Evolutionary conservation across 2,113 vertebrate genomes (phyloP), one percentile per base, ranked within the genome.

Genomic region (Kryptolebias marmoratus): DNA sequence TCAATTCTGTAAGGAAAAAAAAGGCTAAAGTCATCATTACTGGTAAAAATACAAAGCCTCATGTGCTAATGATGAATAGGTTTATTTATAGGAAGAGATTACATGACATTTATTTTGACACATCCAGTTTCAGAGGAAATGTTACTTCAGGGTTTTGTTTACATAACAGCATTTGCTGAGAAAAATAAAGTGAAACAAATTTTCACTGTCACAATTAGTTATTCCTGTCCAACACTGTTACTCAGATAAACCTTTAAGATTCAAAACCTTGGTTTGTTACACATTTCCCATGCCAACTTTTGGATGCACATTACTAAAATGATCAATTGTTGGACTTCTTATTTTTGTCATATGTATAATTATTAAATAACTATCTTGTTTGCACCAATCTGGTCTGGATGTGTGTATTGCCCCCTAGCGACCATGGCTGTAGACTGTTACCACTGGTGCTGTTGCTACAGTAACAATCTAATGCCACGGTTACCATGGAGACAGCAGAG

Each of bases 401-500:
- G 92, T 91, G 75, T 63, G 66, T 78, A 86, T 94, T 94, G 93
- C 93, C 93, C 94, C 95, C 92, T 93, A 94, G 94, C 96, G 96
- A 98, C 97, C 97, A 98, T 98, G 97, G 97, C 97, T 98, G 97
- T 98, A 98, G 97, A 98, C 97, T 98, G 96, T 98, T 98, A 98
- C 97, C 95, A 95, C 73, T 93, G 90, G 88, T 93, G 92, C 87
- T 91, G 93, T 95, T 95, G 93, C 95, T 95, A 98, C 96, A 98
- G 96, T 98, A 98, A 98, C 97, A 97, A 98, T 98, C 96, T 96
- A 98, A 98, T 97, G 96, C 97, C 97, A 98, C 97, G 97, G 97
- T 98, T 92, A 93, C 96, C 94, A 94, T 94, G 91, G 94, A 94
- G 90, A 94, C 94, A 94, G 87, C 31, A 61, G 75, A 75, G 76